Conservation (phyloP, 2,888 invertebrate genomes). For the Diaprepes abbreviatus region DNA sequence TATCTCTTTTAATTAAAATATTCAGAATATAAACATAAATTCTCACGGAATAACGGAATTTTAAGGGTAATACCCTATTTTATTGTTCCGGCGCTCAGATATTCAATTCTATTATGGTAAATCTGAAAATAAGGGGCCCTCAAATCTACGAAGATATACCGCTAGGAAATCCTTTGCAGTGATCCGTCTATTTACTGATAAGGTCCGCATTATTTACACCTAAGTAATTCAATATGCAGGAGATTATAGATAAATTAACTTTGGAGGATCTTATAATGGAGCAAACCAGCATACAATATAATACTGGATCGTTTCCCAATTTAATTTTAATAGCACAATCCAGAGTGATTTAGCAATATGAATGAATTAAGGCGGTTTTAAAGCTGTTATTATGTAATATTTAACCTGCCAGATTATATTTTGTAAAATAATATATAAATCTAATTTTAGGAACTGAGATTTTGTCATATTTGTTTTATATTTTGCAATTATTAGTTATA, state of each 20-base stretch:
- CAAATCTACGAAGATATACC: neutral
- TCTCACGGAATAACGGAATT: neutral
- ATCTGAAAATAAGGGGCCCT: neutral
- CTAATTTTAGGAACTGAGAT: too few relatives aligned
- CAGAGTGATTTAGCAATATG: too few relatives aligned
- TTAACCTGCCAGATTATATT: too few relatives aligned
- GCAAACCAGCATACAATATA: neutral
- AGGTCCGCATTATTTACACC: neutral
- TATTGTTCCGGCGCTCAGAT: neutral
- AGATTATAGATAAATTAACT: constrained; percentile 2
- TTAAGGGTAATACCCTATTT: neutral
- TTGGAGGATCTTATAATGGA: neutral
- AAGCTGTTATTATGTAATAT: too few relatives aligned
- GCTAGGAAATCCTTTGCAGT: constrained; percentile 1
- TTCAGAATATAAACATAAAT: neutral
- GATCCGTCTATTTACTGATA: constrained; percentile 6
- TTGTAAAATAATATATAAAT: too few relatives aligned
- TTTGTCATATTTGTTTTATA: too few relatives aligned
- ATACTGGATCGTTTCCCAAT: neutral
- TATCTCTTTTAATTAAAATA: neutral
- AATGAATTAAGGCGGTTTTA: too few relatives aligned
- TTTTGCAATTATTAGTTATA: too few relatives aligned
- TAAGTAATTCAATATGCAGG: neutral
- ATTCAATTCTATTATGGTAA: neutral
- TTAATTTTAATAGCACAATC: too few relatives aligned